phyloP scores from a whole-genome alignment of 2,113 vertebrate genomes.

The Pedionomus torquatus region DNA sequence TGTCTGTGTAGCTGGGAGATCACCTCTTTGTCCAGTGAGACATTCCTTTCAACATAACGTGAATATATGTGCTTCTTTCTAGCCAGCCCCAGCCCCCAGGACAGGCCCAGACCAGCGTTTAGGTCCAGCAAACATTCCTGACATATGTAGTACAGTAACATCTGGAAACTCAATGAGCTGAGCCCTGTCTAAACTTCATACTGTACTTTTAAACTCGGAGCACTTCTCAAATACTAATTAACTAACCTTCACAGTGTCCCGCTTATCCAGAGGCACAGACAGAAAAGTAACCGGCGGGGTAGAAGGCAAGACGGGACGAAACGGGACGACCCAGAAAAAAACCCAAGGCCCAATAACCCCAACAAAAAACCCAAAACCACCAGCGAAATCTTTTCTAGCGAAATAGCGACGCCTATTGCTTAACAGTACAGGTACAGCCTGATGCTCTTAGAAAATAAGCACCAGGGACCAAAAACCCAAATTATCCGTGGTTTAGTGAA shows the following conservation, averaged over 20 bases:
- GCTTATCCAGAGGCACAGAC: not conserved
- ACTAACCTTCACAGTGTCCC: not conserved
- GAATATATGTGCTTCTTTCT: not conserved
- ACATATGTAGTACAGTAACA: accelerated
- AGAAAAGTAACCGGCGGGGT: not conserved
- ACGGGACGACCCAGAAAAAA: not conserved
- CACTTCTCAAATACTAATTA: not conserved
- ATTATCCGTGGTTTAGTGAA: too few species aligned
- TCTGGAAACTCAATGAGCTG: not conserved
- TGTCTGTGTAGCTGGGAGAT: not conserved
- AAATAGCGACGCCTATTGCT: not conserved
- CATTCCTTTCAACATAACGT: not conserved
- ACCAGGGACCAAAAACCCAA: not conserved
- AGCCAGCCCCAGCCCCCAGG: not conserved
- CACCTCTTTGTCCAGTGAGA: accelerated
- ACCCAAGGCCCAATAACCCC: not conserved
- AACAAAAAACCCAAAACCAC: not conserved
- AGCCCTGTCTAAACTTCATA: not conserved
- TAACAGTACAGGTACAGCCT: not conserved
- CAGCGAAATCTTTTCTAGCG: not conserved
- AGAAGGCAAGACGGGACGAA: too few species aligned
- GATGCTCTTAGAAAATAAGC: not conserved
- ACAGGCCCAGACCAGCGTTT: not conserved
- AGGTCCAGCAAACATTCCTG: not conserved
- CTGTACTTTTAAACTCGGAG: not conserved